Evolutionary conservation across 2,113 vertebrate genomes (phyloP).

Genomic region (Sphaerodactylus townsendi): DNA sequence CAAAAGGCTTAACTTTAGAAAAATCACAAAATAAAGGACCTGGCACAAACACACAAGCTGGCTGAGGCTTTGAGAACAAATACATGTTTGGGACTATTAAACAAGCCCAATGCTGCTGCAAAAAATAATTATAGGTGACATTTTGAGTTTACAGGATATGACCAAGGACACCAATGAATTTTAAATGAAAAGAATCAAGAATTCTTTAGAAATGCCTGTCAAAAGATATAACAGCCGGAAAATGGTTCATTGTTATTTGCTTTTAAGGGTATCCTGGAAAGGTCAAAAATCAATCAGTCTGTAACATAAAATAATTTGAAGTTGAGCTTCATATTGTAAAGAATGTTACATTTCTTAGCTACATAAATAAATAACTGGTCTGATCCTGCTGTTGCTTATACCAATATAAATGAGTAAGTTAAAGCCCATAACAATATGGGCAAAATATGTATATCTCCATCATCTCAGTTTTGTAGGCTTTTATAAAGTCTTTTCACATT

Average conservation of each 20-base stretch:
- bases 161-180: constrained; percentile 67
- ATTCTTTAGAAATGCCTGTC: constrained; percentile 48
- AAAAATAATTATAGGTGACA: constrained; percentile 60
- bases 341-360: not conserved
- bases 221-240: constrained; percentile 40
- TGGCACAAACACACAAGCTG: not conserved
- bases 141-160: constrained; percentile 63
- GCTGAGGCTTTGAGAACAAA: not conserved
- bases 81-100: constrained; percentile 24
- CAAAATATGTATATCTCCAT: not conserved
- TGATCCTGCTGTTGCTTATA: not conserved
- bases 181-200: constrained; percentile 68
- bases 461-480: not conserved
- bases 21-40: not conserved
- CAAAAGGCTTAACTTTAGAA: constrained; percentile 6
- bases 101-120: constrained; percentile 39
- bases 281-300: constrained; percentile 52
- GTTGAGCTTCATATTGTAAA: constrained; percentile 6
- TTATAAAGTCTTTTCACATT: not conserved
- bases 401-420: not conserved
- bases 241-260: constrained; percentile 50
- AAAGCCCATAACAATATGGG: not conserved
- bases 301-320: constrained; percentile 43
- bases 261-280: constrained; percentile 64
- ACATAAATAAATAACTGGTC: not conserved